Evolutionary conservation across 2,888 invertebrate genomes (phyloP).

Genomic region (Automeris io): DNA sequence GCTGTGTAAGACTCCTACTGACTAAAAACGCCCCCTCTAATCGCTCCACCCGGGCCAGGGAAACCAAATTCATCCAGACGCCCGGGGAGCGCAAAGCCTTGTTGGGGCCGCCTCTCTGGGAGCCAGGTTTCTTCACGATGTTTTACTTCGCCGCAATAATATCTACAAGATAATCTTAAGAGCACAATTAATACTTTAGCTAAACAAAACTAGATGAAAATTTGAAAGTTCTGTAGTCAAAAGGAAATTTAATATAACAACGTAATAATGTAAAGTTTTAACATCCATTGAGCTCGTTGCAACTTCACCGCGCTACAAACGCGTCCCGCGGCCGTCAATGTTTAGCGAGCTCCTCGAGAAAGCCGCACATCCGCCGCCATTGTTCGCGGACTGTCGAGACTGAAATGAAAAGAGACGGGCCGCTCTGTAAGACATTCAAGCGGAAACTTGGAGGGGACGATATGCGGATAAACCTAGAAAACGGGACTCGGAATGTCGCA

Average conservation of each 20-base stretch:
- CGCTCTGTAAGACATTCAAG: constrained; percentile 6
- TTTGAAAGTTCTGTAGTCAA: too few relatives aligned
- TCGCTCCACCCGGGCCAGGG: too few relatives aligned
- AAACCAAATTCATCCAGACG: too few relatives aligned
- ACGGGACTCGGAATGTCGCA: neutral
- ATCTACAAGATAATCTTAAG: too few relatives aligned
- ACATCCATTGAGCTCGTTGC: neutral
- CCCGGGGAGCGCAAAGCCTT: too few relatives aligned
- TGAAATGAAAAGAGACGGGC: constrained; percentile 6
- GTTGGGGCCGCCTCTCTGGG: too few relatives aligned
- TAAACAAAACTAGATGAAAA: too few relatives aligned
- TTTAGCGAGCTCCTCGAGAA: constrained; percentile 4
- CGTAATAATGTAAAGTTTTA: neutral
- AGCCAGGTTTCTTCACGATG: too few relatives aligned
- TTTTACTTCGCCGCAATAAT: too few relatives aligned
- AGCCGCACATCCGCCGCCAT: constrained; percentile 6
- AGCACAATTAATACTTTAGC: neutral
- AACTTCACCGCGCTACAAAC: neutral
- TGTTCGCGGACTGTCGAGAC: constrained; percentile 8
- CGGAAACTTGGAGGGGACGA: constrained; percentile 4
- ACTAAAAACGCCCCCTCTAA: too few relatives aligned
- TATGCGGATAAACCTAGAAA: neutral
- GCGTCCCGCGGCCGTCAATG: neutral
- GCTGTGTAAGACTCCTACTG: too few relatives aligned
- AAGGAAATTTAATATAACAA: too few relatives aligned